Evolutionary conservation across 2,113 vertebrate genomes (phyloP).

Genomic region (Bubo blakistoni): DNA sequence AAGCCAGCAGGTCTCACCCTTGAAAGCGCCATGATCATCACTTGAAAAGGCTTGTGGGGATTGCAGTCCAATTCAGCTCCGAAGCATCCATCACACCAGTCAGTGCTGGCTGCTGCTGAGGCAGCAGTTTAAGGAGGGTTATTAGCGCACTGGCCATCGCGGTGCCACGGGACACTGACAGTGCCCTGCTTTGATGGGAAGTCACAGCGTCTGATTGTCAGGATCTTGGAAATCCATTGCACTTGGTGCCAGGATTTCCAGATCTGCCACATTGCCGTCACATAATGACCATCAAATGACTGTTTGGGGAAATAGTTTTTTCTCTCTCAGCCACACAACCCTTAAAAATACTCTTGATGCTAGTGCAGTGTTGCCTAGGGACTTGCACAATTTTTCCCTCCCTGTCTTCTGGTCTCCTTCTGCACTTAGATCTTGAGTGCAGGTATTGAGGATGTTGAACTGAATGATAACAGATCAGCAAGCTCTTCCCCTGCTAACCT

Average conservation of each 20-base stretch:
- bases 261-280: not conserved
- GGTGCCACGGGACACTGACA: not conserved
- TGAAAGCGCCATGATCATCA: fast-evolving
- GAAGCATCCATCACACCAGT: not conserved
- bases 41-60: not conserved
- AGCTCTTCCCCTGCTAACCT: not conserved
- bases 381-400: not conserved
- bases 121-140: not conserved
- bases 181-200: not conserved
- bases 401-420: not conserved
- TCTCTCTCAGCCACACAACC: not conserved
- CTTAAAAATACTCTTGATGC: not conserved
- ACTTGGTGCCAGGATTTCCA: not conserved
- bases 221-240: not conserved
- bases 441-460: not conserved
- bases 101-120: not conserved
- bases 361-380: not conserved
- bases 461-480: not conserved
- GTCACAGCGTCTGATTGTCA: not conserved
- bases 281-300: not conserved
- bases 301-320: not conserved
- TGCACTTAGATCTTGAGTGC: not conserved
- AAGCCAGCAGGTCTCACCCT: not conserved
- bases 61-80: fast-evolving
- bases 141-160: fast-evolving